phyloP scores from a whole-genome alignment of 2,888 invertebrate genomes.

The Epistrophella euchroma region DNA sequence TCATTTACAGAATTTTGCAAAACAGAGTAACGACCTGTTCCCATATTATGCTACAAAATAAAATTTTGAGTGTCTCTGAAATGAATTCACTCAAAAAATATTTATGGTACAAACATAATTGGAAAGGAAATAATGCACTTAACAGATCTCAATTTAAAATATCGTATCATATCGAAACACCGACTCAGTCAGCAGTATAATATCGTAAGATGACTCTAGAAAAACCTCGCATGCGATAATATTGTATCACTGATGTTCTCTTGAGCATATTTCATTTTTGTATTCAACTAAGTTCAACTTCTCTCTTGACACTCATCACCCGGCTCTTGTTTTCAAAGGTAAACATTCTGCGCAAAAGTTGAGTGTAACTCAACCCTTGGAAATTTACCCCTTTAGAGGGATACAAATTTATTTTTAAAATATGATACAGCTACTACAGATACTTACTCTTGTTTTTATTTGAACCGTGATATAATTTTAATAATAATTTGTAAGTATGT shows the following conservation, averaged over 20 bases:
- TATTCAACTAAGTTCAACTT: background rate
- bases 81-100: background rate
- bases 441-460: too few species aligned
- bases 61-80: background rate
- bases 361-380: background rate
- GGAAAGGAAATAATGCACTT: background rate
- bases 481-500: too few species aligned
- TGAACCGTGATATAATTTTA: too few species aligned
- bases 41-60: background rate
- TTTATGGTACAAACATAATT: background rate
- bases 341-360: background rate
- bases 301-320: background rate
- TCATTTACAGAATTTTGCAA: too few species aligned
- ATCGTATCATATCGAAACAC: background rate
- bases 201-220: background rate
- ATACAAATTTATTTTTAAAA: background rate
- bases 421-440: too few species aligned
- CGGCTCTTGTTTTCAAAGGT: background rate
- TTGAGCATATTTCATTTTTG: background rate
- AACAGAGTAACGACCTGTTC: too few species aligned
- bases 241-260: background rate
- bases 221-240: constrained; percentile 6
- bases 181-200: background rate
- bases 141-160: background rate
- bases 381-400: background rate